Base-by-base conservation (phyloP, 2,113 vertebrate genomes). In the Gambusia affinis region DNA sequence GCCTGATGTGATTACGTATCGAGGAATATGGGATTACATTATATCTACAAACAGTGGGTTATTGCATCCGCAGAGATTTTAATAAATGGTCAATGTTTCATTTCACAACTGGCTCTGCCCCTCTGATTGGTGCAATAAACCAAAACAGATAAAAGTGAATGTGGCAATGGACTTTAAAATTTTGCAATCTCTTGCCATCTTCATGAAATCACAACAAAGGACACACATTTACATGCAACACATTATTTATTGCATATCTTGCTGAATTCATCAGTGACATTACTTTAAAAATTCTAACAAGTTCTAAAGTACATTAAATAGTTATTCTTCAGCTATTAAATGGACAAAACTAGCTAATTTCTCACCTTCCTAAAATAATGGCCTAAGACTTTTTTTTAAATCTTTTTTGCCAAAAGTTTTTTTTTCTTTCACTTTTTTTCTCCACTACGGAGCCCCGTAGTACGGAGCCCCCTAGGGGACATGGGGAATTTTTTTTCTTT, bases 11-110 rank as follows among this genome's bases (percentile, higher is more conserved):
- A 78, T 75, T 80, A 62, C 12, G 81, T 47, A 37, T 71, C 19
- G 75, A 81, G 42, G 68, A 71, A 70, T 27, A 71, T 24, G 47
- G 24, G 70, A 60, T 74, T 37, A 63, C 12, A 47, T 39, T 67
- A 29, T 37, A 80, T 76, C 67, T 80, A 57, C 66, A 64, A 77
- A 72, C 61, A 74, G 64, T 8, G 77, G 75, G 83, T 76, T 64
- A n/a, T 19, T 73, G 67, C 37, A 74, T 80, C 81, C 80, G 42
- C 35, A 64, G 24, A 12, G 61, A 73, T 71, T 84, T 80, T 70
- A 86, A 71, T 81, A 78, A 85, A 85, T 51, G 47, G 17, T 74
- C 60, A 84, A 73, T 82, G 73, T 65, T 84, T 71, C 47, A 70
- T 84, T 88, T 82, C 84, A 73, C 65, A 88, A 82, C 62, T 69